These are phyloP conservation scores for Drosophila bocki DNA, from an alignment of 1,140 invertebrate genomes.

Conservation along the genomic window DNA sequence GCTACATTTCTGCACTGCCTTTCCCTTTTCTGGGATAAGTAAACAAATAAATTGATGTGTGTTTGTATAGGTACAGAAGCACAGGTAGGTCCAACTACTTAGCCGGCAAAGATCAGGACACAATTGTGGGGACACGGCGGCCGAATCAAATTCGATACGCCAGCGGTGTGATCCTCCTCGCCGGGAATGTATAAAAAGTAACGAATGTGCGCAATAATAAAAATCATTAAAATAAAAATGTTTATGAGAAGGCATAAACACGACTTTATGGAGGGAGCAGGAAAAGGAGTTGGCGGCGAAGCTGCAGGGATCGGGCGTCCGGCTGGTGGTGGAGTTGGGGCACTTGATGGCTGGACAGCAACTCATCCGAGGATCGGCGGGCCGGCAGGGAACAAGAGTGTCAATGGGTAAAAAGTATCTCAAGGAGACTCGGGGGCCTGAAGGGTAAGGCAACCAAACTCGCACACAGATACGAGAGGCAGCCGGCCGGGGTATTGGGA, in stretches of 20 bases:
- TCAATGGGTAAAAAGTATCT: conserved; percentile 72
- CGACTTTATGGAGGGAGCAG: conserved; percentile 58
- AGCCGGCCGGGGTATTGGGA: conserved; percentile 58
- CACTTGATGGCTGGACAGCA: conserved; percentile 60
- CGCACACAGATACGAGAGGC: conserved; percentile 25
- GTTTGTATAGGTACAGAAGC: conserved; percentile 26
- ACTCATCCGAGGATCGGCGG: conserved; percentile 15
- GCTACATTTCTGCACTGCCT: background rate
- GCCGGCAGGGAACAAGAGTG: conserved; percentile 24
- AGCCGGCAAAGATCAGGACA: conserved; percentile 46
- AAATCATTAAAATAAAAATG: conserved; percentile 84
- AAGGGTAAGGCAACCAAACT: conserved; percentile 19
- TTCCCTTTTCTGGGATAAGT: conserved; percentile 24
- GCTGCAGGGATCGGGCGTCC: background rate
- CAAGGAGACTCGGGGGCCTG: conserved; percentile 40
- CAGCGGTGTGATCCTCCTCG: conserved; percentile 52
- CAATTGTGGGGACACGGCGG: conserved; percentile 47
- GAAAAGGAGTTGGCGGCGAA: conserved; percentile 8
- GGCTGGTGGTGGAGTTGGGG: conserved; percentile 26
- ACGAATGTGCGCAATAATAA: conserved; percentile 84
- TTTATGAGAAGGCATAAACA: conserved; percentile 84
- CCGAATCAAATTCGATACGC: conserved; percentile 41
- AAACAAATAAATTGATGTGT: conserved; percentile 44
- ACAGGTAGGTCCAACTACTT: conserved; percentile 41
- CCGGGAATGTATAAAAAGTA: conserved; percentile 74